Percentiles rank a stretch among this genome's conserved stretches.
These are phyloP conservation scores for Cheilosia soror DNA, from an alignment of 2,888 invertebrate species.

Conservation along the genomic window DNA sequence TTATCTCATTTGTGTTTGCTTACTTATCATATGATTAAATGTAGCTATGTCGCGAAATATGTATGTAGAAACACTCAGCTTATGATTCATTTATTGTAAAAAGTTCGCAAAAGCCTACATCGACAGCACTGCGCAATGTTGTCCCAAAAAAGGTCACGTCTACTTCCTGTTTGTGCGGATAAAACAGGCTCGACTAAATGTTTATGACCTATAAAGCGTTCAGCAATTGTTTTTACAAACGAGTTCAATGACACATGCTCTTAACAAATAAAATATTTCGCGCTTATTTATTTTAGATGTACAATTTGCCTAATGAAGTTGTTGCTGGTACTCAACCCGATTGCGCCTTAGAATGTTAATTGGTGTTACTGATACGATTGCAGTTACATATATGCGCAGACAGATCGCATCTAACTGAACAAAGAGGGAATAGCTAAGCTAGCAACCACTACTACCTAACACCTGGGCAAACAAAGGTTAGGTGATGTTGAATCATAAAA, in stretches of 20 bases:
- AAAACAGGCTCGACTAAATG: slow-evolving; percentile 21
- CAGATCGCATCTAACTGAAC: background rate
- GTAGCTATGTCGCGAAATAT: background rate
- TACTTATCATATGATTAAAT: background rate
- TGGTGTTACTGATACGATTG: background rate
- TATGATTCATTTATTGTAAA: slow-evolving; percentile 12
- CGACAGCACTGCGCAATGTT: slow-evolving; percentile 4
- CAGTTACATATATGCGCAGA: background rate
- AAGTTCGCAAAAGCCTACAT: slow-evolving; percentile 1
- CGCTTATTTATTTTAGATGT: background rate
- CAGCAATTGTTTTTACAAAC: background rate
- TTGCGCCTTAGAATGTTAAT: slow-evolving; percentile 16
- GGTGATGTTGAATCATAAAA: slow-evolving; percentile 44
- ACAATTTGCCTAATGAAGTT: background rate
- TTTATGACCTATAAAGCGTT: slow-evolving; percentile 20
- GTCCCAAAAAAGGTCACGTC: slow-evolving; percentile 21
- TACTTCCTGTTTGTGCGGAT: slow-evolving; percentile 36
- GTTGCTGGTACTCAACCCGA: slow-evolving; percentile 1
- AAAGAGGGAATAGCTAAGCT: background rate
- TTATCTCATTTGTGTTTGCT: background rate
- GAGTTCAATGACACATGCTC: slow-evolving; percentile 9
- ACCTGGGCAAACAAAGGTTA: slow-evolving; percentile 61
- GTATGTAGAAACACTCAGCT: background rate
- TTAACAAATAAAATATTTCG: background rate
- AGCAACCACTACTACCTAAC: slow-evolving; percentile 10